Percentiles rank a stretch among this genome's conserved stretches.
Evolutionary conservation across 1,140 invertebrate genomes (phyloP).

Genomic region (Danaus melanippus): DNA sequence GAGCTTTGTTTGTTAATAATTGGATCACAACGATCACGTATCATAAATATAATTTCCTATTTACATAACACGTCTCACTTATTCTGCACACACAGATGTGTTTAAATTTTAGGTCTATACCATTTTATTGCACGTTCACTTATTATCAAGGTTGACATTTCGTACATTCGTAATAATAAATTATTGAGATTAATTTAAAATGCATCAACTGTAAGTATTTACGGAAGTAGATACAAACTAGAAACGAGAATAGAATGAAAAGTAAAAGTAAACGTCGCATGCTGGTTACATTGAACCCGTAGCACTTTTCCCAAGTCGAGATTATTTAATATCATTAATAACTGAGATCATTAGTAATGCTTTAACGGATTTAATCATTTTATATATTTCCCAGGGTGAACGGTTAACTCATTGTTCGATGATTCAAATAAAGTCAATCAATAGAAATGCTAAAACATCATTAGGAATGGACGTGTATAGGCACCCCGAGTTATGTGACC

Average conservation of each 20-base stretch:
- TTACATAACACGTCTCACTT: constrained; percentile 8
- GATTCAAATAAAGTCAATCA: constrained; percentile 35
- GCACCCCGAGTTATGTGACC: constrained; percentile 38
- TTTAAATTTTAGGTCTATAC: too few species aligned
- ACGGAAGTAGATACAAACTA: constrained; percentile 14
- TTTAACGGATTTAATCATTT: constrained; percentile 16
- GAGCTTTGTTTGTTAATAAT: constrained; percentile 64
- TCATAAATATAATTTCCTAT: constrained; percentile 6
- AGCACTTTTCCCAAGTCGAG: constrained; percentile 16
- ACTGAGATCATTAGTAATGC: not conserved
- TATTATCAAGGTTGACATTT: too few species aligned
- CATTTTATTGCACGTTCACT: too few species aligned
- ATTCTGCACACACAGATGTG: not conserved
- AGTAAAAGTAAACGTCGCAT: constrained; percentile 63
- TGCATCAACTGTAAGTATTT: too few species aligned
- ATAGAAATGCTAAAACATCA: constrained; percentile 58
- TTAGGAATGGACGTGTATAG: constrained; percentile 38
- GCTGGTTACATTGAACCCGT: constrained; percentile 38
- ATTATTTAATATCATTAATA: constrained; percentile 29
- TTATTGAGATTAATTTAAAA: too few species aligned
- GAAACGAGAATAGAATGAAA: constrained; percentile 44
- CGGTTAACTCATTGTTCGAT: constrained; percentile 52
- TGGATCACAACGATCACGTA: constrained; percentile 35
- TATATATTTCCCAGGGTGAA: constrained; percentile 25
- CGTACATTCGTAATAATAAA: too few species aligned